These are phyloP conservation scores for Myoxocephalus aenaeus DNA, from an alignment of 2,797 vertebrate genomes.

Conservation along the genomic window DNA sequence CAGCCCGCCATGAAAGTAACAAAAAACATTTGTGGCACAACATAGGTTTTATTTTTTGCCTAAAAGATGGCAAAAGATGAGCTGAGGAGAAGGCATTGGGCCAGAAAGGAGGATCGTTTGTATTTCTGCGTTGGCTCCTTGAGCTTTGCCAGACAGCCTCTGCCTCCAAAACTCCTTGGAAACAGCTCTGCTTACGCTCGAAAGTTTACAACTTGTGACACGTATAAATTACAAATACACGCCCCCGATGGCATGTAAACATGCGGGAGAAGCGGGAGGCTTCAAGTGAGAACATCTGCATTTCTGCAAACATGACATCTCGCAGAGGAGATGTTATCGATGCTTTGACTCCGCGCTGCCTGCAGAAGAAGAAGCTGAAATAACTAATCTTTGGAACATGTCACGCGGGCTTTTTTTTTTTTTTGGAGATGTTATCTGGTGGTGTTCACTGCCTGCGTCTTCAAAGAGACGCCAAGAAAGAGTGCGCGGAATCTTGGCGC, in stretches of 20 bases:
- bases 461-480: slow-evolving; percentile 36
- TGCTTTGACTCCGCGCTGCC: not conserved
- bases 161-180: slow-evolving; percentile 1
- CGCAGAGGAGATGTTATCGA: slow-evolving; percentile 37
- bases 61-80: not conserved
- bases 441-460: slow-evolving; percentile 16
- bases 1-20: slow-evolving; percentile 34
- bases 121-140: slow-evolving; percentile 6
- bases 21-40: slow-evolving; percentile 37
- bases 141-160: slow-evolving; percentile 35
- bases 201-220: slow-evolving; percentile 56
- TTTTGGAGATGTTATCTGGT: slow-evolving; percentile 36
- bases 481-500: slow-evolving; percentile 22
- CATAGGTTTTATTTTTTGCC: slow-evolving; percentile 40
- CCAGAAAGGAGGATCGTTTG: not conserved
- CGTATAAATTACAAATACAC: slow-evolving; percentile 47
- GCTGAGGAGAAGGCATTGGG: slow-evolving; percentile 3
- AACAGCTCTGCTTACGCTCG: slow-evolving; percentile 48
- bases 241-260: slow-evolving; percentile 65
- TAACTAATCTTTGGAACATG: slow-evolving; percentile 23
- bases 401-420: not conserved
- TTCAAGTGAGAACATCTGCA: slow-evolving; percentile 76
- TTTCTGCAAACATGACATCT: slow-evolving; percentile 56
- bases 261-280: slow-evolving; percentile 27
- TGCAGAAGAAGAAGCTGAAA: slow-evolving; percentile 1